A percentile compares a stretch with the other conserved stretches of the same genome.
Conservation (phyloP, 2,113 vertebrate genomes). For the Ancistrus triradiatus region DNA sequence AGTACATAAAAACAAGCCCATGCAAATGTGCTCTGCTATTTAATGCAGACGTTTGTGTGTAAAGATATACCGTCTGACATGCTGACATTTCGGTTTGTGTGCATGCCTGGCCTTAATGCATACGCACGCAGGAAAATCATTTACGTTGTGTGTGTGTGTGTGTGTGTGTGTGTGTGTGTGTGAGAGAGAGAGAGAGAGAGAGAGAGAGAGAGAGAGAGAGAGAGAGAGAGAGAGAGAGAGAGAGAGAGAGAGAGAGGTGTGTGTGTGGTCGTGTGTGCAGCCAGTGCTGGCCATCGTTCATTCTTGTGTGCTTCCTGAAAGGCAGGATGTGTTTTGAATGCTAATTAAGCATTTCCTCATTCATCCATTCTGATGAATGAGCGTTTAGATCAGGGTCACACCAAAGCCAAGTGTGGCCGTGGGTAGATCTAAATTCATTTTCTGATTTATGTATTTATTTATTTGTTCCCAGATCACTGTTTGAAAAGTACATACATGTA, state of each 20-base stretch:
- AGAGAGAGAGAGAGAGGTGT: too few relatives aligned
- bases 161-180: neutral
- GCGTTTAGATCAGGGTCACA: conserved; percentile 11
- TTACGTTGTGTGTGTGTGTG: neutral
- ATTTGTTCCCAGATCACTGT: neutral
- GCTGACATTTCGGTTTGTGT: neutral
- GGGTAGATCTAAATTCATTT: conserved; percentile 5
- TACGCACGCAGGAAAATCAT: neutral
- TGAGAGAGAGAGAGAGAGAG: too few relatives aligned
- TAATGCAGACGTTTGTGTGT: neutral
- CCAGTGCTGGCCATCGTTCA: conserved; percentile 9
- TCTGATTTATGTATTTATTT: conserved; percentile 4
- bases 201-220: too few relatives aligned
- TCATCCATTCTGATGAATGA: conserved; percentile 22
- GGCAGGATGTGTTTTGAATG: conserved; percentile 9
- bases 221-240: too few relatives aligned
- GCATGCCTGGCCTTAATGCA: neutral
- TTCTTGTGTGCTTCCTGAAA: neutral
- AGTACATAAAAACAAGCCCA: neutral
- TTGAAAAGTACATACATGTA: neutral
- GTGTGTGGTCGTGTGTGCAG: neutral
- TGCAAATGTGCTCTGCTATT: neutral
- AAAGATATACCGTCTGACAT: neutral
- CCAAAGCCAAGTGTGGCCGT: neutral
- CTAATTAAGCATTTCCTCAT: conserved; percentile 22